Evolutionary conservation across 2,113 vertebrate species (phyloP).

Genomic region (Lycocorax pyrrhopterus): DNA sequence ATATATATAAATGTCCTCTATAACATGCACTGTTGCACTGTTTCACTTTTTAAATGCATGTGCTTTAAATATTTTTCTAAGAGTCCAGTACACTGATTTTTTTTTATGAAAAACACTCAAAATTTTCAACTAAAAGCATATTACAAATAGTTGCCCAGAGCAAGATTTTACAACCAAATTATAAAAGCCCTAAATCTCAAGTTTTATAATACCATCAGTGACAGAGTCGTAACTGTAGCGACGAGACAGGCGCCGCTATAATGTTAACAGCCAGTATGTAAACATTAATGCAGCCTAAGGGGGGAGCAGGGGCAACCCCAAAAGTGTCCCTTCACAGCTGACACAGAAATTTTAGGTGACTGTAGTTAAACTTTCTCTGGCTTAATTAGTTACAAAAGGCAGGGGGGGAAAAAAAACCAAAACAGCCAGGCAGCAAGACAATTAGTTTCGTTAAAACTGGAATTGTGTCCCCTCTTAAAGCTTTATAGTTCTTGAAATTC

Average conservation of each 20-base stretch:
- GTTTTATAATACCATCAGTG: conserved; percentile 53
- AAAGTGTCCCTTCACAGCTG: neutral
- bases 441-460: neutral
- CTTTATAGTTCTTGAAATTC: neutral
- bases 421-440: neutral
- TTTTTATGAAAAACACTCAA: neutral
- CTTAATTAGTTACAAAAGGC: neutral
- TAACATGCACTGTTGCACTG: neutral
- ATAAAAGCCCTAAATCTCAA: conserved; percentile 12
- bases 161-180: conserved; percentile 54
- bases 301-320: neutral
- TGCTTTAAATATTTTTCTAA: neutral
- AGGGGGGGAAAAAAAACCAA: rapidly evolving
- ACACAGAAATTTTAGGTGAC: neutral
- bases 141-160: neutral
- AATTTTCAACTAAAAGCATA: neutral
- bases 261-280: conserved; percentile 44
- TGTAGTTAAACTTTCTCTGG: neutral
- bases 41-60: neutral
- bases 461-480: neutral
- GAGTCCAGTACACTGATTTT: neutral
- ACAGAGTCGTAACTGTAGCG: neutral
- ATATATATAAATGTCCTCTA: neutral
- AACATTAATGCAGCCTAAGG: conserved; percentile 24
- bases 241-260: conserved; percentile 50